A percentile compares a stretch with the other conserved stretches of the same genome.
Conservation (phyloP, 1,140 invertebrate genomes). For the Drosophila arawakana region DNA sequence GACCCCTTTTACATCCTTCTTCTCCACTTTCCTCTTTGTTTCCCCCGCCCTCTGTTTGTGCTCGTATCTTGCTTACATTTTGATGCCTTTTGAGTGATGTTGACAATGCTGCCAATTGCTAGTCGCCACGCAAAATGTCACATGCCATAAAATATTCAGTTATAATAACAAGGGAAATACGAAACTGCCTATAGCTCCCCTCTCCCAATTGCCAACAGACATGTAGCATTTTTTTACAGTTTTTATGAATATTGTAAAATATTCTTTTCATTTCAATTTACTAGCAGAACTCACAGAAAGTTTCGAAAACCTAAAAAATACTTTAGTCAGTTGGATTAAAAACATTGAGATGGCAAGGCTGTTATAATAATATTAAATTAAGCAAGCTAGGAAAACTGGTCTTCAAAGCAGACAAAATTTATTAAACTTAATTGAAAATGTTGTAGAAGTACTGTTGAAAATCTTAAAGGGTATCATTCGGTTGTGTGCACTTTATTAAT, state of each 20-base stretch:
- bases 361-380: no score
- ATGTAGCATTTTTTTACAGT: slow-evolving; percentile 7
- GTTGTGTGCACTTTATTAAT: no score
- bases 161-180: slow-evolving; percentile 44
- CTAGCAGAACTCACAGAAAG: slow-evolving; percentile 37
- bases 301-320: no score
- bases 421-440: no score
- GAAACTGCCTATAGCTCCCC: neutral
- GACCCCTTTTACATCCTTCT: neutral
- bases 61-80: slow-evolving; percentile 41
- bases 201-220: neutral
- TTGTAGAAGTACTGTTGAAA: no score
- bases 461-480: no score
- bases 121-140: slow-evolving; percentile 55
- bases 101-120: slow-evolving; percentile 58
- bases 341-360: no score
- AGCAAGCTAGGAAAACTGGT: no score
- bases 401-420: no score
- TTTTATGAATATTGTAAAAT: slow-evolving; percentile 17
- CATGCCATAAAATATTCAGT: slow-evolving; percentile 74
- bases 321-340: no score
- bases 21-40: neutral
- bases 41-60: slow-evolving; percentile 27
- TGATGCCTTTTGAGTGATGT: slow-evolving; percentile 70
- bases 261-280: slow-evolving; percentile 24